Conservation (phyloP, 2,888 invertebrate species). For the Pyrochroa serraticornis region DNA sequence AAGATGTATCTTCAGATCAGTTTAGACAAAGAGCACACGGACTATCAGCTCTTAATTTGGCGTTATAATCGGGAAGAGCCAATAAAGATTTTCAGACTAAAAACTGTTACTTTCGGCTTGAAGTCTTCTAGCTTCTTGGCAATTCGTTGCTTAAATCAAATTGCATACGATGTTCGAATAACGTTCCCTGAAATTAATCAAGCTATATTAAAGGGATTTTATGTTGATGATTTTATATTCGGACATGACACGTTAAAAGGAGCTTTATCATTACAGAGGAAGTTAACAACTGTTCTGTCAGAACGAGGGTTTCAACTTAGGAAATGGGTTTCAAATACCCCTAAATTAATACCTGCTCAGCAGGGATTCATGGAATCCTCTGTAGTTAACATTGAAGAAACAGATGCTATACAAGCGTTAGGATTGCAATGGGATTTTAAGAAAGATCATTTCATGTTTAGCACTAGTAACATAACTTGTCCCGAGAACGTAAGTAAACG, state of each 20-base stretch:
- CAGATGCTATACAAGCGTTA: neutral
- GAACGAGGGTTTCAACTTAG: neutral
- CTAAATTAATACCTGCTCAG: neutral
- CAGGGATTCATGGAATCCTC: neutral
- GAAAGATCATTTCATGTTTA: neutral
- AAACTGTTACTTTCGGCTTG: too few relatives aligned
- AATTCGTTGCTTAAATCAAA: too few relatives aligned
- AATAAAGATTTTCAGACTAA: too few relatives aligned
- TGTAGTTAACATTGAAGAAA: neutral
- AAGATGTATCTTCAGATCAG: too few relatives aligned
- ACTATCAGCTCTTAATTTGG: too few relatives aligned
- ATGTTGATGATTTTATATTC: neutral
- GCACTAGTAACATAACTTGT: neutral
- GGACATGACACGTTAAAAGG: neutral
- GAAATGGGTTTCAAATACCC: neutral
- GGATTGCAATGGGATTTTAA: slow-evolving; percentile 1
- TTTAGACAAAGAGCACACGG: too few relatives aligned
- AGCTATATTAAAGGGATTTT: neutral
- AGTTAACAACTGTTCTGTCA: neutral
- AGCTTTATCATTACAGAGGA: neutral
- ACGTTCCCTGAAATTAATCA: too few relatives aligned
- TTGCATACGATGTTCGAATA: too few relatives aligned
- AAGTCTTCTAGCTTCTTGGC: too few relatives aligned
- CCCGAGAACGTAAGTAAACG: neutral
- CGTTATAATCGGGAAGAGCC: too few relatives aligned